Percentiles rank a stretch among this genome's conserved stretches.
Evolutionary conservation across 1,140 invertebrate genomes (phyloP).

Genomic region (Metopolophium dirhodum): DNA sequence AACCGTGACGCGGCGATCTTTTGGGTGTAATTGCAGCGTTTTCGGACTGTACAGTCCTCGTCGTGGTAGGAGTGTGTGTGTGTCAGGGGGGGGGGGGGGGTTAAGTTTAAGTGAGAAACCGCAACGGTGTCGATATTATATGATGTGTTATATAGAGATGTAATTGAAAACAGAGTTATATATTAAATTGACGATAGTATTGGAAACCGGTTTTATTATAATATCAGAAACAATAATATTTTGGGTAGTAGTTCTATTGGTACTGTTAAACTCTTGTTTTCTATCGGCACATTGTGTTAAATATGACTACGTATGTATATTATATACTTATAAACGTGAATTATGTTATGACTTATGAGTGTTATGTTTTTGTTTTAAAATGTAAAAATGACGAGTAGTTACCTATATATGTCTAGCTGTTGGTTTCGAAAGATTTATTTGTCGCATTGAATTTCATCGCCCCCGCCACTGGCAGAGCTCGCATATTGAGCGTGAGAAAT

Average conservation of each 20-base stretch:
- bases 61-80: neutral
- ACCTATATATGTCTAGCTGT: neutral
- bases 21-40: conserved; percentile 48
- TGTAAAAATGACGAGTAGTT: neutral
- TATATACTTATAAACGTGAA: neutral
- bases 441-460: neutral
- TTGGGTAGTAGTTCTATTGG: neutral
- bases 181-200: neutral
- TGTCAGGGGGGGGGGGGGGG: too few species aligned
- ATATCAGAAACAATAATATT: neutral
- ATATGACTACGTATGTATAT: neutral
- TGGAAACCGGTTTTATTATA: neutral
- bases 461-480: neutral
- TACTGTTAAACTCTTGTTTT: neutral
- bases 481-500: conserved; percentile 28
- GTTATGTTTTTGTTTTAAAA: neutral
- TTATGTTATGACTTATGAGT: neutral
- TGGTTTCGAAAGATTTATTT: neutral
- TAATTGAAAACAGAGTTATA: neutral
- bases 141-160: neutral
- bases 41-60: conserved; percentile 9
- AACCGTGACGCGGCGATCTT: conserved; percentile 50
- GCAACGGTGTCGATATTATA: neutral
- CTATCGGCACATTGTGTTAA: neutral
- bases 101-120: neutral